A percentile compares a stretch with the other conserved stretches of the same genome.
These are phyloP conservation scores for Elgaria multicarinata DNA, from an alignment of 2,113 vertebrate species.

Conservation along the genomic window DNA sequence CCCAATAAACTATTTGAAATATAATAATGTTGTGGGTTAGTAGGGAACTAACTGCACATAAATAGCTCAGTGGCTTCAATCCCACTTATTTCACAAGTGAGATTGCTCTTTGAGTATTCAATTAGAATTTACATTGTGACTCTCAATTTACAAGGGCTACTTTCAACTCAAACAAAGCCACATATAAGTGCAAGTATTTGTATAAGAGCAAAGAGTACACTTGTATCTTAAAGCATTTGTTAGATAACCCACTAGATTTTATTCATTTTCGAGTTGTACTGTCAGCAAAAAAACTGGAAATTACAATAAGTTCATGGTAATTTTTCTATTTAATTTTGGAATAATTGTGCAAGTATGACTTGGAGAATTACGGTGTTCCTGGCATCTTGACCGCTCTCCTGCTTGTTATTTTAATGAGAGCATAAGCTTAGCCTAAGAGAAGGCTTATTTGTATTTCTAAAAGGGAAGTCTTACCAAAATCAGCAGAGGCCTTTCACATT, in stretches of 20 bases:
- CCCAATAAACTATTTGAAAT: background rate
- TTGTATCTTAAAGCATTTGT: conserved; percentile 57
- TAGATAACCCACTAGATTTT: conserved; percentile 63
- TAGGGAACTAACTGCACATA: background rate
- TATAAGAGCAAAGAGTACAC: conserved; percentile 16
- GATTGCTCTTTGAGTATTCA: background rate
- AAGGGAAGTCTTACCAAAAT: conserved; percentile 8
- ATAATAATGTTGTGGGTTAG: background rate
- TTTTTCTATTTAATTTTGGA: conserved; percentile 66
- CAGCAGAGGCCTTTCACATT: background rate
- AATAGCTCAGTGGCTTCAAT: background rate
- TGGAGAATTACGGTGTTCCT: conserved; percentile 53
- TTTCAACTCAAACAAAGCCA: conserved; percentile 3
- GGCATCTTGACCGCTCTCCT: conserved; percentile 18
- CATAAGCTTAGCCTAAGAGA: conserved; percentile 9
- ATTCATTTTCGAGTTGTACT: conserved; percentile 35
- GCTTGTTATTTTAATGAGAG: conserved; percentile 4
- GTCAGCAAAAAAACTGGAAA: conserved; percentile 70
- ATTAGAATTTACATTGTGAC: background rate
- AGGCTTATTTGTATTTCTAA: background rate
- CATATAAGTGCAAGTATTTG: background rate
- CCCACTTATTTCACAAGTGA: background rate
- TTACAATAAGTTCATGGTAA: conserved; percentile 68
- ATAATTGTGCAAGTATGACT: conserved; percentile 66
- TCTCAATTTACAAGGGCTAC: background rate